Evolutionary conservation across 2,113 vertebrate species (phyloP).

Genomic region (Macheiramphus alcinus): DNA sequence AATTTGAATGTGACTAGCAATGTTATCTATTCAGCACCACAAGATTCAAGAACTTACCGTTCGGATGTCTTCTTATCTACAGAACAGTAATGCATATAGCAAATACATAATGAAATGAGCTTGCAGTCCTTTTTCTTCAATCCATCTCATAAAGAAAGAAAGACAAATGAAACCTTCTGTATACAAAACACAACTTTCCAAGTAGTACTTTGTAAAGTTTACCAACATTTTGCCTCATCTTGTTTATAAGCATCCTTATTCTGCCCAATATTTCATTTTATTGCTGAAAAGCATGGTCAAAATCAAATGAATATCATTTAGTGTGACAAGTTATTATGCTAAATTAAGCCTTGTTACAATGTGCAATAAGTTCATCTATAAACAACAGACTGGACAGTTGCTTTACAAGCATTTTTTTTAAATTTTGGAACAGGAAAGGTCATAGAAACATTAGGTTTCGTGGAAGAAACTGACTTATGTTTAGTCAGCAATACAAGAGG

Average conservation of each 20-base stretch:
- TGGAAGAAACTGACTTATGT: not conserved
- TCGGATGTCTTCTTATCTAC: not conserved
- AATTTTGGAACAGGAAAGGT: not conserved
- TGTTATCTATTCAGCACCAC: not conserved
- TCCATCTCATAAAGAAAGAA: not conserved
- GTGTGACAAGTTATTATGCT: not conserved
- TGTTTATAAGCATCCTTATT: not conserved
- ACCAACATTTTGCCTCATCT: not conserved
- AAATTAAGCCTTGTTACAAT: not conserved
- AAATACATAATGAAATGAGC: not conserved
- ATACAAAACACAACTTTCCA: not conserved
- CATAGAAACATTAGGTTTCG: not conserved
- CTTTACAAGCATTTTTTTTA: not conserved
- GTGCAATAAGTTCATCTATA: not conserved
- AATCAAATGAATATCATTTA: not conserved
- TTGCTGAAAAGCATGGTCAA: not conserved
- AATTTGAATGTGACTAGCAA: not conserved
- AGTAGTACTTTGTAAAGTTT: not conserved
- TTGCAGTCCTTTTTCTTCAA: not conserved
- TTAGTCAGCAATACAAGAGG: not conserved
- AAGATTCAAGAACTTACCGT: not conserved
- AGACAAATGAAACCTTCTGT: not conserved
- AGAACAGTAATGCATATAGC: not conserved
- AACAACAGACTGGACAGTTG: accelerated
- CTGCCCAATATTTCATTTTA: not conserved